Evolutionary conservation across 1,140 invertebrate genomes (phyloP).

Genomic region (Drosophila novamexicana): DNA sequence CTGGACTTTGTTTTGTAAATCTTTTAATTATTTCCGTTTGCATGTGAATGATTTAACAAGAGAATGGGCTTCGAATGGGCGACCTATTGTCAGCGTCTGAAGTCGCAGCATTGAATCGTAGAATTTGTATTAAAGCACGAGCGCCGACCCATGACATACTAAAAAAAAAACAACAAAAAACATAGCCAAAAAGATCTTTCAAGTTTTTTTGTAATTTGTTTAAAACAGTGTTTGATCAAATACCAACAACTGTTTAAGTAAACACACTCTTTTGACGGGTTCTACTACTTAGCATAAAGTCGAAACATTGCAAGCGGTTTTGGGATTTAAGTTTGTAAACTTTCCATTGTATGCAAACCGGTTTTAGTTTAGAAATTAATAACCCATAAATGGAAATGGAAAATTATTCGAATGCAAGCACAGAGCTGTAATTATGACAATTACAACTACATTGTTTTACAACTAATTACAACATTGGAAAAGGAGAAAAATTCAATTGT

Average conservation of each 20-base stretch:
- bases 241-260: too few species aligned
- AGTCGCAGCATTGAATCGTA: conserved; percentile 2
- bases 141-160: conserved; percentile 46
- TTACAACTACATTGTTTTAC: too few species aligned
- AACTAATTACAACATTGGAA: too few species aligned
- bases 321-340: background rate
- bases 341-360: background rate
- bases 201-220: background rate
- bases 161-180: background rate
- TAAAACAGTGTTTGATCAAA: too few species aligned
- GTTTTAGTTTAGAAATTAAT: too few species aligned
- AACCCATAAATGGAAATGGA: background rate
- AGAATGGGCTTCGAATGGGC: conserved; percentile 2
- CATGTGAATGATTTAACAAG: conserved; percentile 47
- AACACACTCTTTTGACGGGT: too few species aligned
- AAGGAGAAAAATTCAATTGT: too few species aligned
- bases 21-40: conserved; percentile 75
- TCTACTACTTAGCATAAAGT: too few species aligned
- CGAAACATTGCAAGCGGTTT: too few species aligned
- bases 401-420: background rate
- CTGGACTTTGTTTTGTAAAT: conserved; percentile 34
- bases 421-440: too few species aligned
- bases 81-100: conserved; percentile 8
- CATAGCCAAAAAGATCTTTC: background rate
- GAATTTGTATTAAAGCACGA: conserved; percentile 5